phyloP scores from a whole-genome alignment of 2,888 invertebrate genomes.

The Cantharis nigra region DNA sequence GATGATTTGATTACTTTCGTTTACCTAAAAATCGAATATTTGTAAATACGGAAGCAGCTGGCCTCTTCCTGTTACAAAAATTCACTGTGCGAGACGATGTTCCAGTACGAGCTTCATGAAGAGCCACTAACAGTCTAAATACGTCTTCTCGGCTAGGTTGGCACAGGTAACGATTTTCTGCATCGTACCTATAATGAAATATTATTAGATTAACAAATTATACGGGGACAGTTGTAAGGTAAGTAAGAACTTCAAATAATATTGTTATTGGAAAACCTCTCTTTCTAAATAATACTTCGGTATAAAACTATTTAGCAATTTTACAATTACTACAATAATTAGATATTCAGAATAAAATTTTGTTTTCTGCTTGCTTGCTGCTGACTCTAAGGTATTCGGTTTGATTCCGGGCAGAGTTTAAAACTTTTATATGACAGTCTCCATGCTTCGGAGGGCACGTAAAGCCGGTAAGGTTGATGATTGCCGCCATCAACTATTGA shows the following conservation, averaged over 20 bases:
- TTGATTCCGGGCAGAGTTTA: too few relatives aligned
- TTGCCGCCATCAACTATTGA: too few relatives aligned
- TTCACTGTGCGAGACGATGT: conserved; percentile 58
- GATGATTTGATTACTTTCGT: conserved; percentile 40
- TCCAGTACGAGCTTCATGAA: conserved; percentile 65
- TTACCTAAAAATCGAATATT: conserved; percentile 67
- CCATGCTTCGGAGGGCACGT: too few relatives aligned
- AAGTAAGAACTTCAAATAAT: neutral
- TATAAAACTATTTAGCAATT: too few relatives aligned
- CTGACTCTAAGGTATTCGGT: too few relatives aligned
- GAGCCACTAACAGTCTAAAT: conserved; percentile 62
- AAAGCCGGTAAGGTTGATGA: too few relatives aligned
- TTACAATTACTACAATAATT: too few relatives aligned
- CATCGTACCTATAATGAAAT: conserved; percentile 56
- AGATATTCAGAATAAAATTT: too few relatives aligned
- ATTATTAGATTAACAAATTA: neutral
- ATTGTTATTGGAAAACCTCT: neutral
- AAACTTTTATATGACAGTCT: too few relatives aligned
- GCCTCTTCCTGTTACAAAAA: conserved; percentile 67
- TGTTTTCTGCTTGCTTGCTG: too few relatives aligned
- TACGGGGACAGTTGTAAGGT: neutral
- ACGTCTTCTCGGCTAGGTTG: conserved; percentile 67
- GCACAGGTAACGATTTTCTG: conserved; percentile 64
- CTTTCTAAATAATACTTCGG: too few relatives aligned
- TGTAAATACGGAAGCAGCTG: conserved; percentile 64